phyloP scores from a whole-genome alignment of 2,797 vertebrate species.

The Gobionotothen gibberifrons region DNA sequence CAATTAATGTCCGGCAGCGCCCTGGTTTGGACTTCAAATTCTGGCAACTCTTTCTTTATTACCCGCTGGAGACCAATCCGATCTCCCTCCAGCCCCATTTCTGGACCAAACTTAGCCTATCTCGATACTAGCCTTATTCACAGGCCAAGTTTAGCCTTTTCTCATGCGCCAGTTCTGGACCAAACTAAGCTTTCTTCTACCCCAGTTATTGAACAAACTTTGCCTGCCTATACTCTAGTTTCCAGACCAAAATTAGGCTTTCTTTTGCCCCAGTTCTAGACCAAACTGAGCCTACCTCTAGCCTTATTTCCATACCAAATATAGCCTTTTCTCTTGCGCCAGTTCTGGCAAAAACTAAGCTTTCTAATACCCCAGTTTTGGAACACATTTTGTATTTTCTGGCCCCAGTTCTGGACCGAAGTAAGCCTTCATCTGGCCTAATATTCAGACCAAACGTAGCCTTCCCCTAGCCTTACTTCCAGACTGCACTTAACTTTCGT shows the following conservation, averaged over 20 bases:
- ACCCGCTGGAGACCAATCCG: background rate
- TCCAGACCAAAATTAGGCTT: background rate
- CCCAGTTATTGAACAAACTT: background rate
- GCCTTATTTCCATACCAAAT: background rate
- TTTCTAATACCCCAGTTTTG: background rate
- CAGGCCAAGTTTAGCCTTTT: too few species aligned
- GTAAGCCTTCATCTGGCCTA: background rate
- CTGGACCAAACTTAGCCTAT: background rate
- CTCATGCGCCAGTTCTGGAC: background rate
- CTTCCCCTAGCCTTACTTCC: background rate
- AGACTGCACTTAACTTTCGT: too few species aligned
- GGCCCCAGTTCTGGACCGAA: background rate
- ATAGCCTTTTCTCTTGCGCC: background rate
- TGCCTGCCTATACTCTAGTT: background rate
- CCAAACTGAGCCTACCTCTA: background rate
- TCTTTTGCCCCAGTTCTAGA: background rate
- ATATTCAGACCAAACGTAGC: background rate
- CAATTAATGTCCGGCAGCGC: constrained; percentile 24
- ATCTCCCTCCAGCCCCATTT: background rate
- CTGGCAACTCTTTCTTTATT: background rate
- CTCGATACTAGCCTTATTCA: too few species aligned
- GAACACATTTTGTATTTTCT: background rate
- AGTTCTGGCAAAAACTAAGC: background rate
- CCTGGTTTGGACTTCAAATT: constrained; percentile 6
- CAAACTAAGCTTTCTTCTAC: background rate